Percentiles rank a stretch among this genome's conserved stretches.
Conservation (phyloP, 1,140 invertebrate genomes). For the Acyrthosiphon pisum region DNA sequence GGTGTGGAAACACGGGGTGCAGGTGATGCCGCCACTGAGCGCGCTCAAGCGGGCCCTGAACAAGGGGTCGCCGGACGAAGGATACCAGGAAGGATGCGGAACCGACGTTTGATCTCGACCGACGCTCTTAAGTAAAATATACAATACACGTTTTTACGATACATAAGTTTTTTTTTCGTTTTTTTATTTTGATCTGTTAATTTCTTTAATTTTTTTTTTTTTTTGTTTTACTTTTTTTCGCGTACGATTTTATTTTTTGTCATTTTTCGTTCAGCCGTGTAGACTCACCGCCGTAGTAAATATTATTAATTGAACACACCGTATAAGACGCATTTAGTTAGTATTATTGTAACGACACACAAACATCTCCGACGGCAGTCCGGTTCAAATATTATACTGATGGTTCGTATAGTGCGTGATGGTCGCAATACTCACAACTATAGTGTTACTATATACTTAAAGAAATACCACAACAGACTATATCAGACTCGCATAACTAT, state of each 20-base stretch:
- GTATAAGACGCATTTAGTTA: background rate
- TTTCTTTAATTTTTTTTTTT: background rate
- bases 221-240: background rate
- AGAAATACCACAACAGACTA: background rate
- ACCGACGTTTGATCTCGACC: conserved; percentile 79
- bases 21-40: conserved; percentile 81
- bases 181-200: background rate
- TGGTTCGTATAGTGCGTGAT: too few relatives aligned
- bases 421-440: background rate
- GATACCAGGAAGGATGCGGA: conserved; percentile 89
- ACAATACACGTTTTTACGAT: background rate
- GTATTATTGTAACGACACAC: background rate
- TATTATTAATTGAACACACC: background rate
- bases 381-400: background rate
- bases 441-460: background rate
- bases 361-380: background rate
- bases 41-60: conserved; percentile 79
- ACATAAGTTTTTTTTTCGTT: background rate
- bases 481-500: background rate
- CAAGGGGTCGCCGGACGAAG: conserved; percentile 86
- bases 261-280: background rate
- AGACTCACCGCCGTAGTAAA: background rate
- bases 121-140: conserved; percentile 26
- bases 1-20: conserved; percentile 84
- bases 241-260: background rate